Base-by-base conservation (phyloP, 2,113 vertebrate species). In the Trematomus loennbergii region DNA sequence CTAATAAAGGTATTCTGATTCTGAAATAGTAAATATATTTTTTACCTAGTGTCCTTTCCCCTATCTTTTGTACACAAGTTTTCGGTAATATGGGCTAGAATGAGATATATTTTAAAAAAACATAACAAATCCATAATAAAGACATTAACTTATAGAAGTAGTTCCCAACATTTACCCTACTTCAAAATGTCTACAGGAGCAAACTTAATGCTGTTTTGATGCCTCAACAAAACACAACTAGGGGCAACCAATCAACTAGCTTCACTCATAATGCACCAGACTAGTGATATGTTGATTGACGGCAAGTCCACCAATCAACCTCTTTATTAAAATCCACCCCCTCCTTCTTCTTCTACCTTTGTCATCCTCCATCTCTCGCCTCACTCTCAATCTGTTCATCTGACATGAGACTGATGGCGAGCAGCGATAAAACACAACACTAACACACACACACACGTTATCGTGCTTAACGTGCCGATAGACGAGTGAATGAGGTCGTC, bases 361-460 rank as follows among this genome's bases (percentile, higher is more conserved):
- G 20, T 9, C 55, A 12, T 54, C 20, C 25, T 18, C 43, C 22
- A 12, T 59, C 43, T 57, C 12, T 22, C 9, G 6, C 1, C 61
- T 10, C 0, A 18, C 2, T 5, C 25, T 3, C 55, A n/a, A 43
- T 84, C 67, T 45, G 13, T 60, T 57, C 36, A 25, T 89, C 74
- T 61, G 3, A 13, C 18, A 25, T 18, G 22, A 61, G 71, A 1
- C 25, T 0, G 75, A 86, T 75, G 72, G 5, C 45, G 16, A 59
- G 40, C 59, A 29, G 9, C 9, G 68, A 81, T 84, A 81, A 54
- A 25, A 22, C 13, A 46, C 50, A 36, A 22, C 9, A 59, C 43
- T n/a, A n/a, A n/a, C n/a, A n/a, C n/a, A n/a, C n/a, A n/a, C 25
- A 33, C 63, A 9, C 50, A 33, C 16, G 13, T 25, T 2, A 10